Percentiles rank a stretch among this genome's conserved stretches.
phyloP scores from a whole-genome alignment of 2,113 vertebrate species.

The Pantherophis guttatus region DNA sequence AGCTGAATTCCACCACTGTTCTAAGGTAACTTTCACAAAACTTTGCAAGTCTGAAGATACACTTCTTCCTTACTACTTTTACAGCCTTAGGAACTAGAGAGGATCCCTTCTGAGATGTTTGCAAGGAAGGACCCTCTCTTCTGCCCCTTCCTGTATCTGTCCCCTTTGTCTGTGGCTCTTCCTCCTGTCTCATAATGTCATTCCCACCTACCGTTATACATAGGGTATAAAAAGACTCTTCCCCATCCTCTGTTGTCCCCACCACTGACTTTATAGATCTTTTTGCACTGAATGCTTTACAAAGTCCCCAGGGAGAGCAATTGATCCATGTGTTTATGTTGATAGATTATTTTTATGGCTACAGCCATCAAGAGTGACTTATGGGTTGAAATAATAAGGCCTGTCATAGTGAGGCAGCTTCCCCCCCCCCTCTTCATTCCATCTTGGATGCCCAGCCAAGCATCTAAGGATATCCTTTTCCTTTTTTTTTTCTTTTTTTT shows the following conservation, averaged over 20 bases:
- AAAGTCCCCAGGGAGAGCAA: neutral
- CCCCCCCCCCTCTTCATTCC: neutral
- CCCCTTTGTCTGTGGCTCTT: neutral
- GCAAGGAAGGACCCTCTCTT: no score
- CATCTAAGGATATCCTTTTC: fast-evolving
- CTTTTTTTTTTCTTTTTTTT: neutral
- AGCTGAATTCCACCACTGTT: no score
- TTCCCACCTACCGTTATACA: neutral
- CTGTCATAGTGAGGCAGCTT: neutral
- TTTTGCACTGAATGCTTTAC: neutral
- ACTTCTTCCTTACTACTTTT: neutral
- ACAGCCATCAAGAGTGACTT: no score
- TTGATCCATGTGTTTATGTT: neutral
- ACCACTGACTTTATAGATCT: neutral
- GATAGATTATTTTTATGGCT: neutral
- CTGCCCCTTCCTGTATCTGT: no score
- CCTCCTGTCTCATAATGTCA: neutral
- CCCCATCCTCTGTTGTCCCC: neutral
- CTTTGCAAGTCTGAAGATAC: neutral
- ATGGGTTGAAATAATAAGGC: no score
- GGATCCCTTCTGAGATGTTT: neutral
- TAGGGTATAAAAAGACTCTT: neutral
- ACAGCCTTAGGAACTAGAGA: neutral
- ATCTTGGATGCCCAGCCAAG: neutral
- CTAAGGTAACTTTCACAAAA: neutral